Evolutionary conservation across 2,888 invertebrate genomes (phyloP).

Genomic region (Dolichopus griseipennis): DNA sequence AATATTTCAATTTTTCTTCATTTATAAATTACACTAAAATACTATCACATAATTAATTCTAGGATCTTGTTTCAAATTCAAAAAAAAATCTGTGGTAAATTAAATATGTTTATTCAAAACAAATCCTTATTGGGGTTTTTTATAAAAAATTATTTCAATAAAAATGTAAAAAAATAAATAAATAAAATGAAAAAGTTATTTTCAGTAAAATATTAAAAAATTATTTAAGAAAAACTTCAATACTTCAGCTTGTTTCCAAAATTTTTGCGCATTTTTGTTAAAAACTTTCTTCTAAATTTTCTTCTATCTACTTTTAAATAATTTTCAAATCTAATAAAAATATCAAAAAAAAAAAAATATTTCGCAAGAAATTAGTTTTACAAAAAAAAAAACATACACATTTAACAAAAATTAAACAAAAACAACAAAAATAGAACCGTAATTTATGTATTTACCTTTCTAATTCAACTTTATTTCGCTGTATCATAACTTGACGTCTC

Average conservation of each 20-base stretch:
- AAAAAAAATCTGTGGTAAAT: too few species aligned
- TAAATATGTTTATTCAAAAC: too few species aligned
- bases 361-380: slow-evolving; percentile 18
- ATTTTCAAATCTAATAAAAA: slow-evolving; percentile 4
- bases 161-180: too few species aligned
- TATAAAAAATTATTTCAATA: too few species aligned
- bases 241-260: slow-evolving; percentile 8
- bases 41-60: too few species aligned
- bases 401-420: slow-evolving; percentile 16
- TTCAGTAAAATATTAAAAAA: too few species aligned
- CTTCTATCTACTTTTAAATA: slow-evolving; percentile 12
- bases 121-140: too few species aligned
- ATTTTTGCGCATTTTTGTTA: slow-evolving; percentile 12
- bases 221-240: neutral
- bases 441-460: slow-evolving; percentile 55
- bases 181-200: too few species aligned
- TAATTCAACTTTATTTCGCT: slow-evolving; percentile 70
- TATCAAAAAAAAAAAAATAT: neutral
- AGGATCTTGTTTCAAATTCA: too few species aligned
- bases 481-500: slow-evolving; percentile 68
- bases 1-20: too few species aligned
- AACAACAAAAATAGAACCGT: slow-evolving; percentile 18
- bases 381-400: slow-evolving; percentile 21
- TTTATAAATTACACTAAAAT: too few species aligned
- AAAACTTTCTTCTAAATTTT: slow-evolving; percentile 12